Percentiles rank a stretch among this genome's conserved stretches.
Evolutionary conservation across 2,888 invertebrate species (phyloP).

Genomic region (Nineta flava): DNA sequence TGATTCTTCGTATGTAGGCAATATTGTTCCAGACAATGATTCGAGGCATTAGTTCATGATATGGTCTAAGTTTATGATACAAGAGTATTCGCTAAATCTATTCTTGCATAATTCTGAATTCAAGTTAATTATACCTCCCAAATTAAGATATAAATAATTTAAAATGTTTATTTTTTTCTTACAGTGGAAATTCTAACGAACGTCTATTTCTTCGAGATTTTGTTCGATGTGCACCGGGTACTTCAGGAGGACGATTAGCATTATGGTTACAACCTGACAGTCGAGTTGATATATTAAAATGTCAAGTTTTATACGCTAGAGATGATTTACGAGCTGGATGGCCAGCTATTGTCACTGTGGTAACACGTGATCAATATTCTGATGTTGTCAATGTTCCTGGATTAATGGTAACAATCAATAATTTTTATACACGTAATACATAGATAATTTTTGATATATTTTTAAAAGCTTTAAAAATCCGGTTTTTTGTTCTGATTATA

Average conservation of each 20-base stretch:
- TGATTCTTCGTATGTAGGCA: too few species aligned
- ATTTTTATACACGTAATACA: too few species aligned
- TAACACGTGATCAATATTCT: slow-evolving; percentile 83
- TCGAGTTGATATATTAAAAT: slow-evolving; percentile 74
- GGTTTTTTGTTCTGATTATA: too few species aligned
- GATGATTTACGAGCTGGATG: slow-evolving; percentile 62
- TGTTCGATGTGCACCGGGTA: slow-evolving; percentile 70
- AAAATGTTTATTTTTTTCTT: slow-evolving; percentile 17
- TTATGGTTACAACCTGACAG: slow-evolving; percentile 91
- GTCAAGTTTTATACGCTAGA: slow-evolving; percentile 63
- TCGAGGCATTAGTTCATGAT: too few species aligned
- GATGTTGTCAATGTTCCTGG: slow-evolving; percentile 72
- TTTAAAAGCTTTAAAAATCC: too few species aligned
- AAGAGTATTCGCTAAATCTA: too few species aligned
- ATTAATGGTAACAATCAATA: slow-evolving; percentile 48
- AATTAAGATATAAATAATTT: too few species aligned
- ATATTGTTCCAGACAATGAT: too few species aligned
- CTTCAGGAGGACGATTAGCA: slow-evolving; percentile 81
- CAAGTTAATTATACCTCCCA: too few species aligned
- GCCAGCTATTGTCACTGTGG: slow-evolving; percentile 66
- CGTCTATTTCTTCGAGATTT: slow-evolving; percentile 85
- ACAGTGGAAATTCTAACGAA: slow-evolving; percentile 75
- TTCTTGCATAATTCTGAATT: too few species aligned
- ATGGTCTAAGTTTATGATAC: too few species aligned
- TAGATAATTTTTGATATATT: too few species aligned